A percentile compares a stretch with the other conserved stretches of the same genome.
These are phyloP conservation scores for Entomyzon cyanotis DNA, from an alignment of 2,113 vertebrate genomes.

Conservation along the genomic window DNA sequence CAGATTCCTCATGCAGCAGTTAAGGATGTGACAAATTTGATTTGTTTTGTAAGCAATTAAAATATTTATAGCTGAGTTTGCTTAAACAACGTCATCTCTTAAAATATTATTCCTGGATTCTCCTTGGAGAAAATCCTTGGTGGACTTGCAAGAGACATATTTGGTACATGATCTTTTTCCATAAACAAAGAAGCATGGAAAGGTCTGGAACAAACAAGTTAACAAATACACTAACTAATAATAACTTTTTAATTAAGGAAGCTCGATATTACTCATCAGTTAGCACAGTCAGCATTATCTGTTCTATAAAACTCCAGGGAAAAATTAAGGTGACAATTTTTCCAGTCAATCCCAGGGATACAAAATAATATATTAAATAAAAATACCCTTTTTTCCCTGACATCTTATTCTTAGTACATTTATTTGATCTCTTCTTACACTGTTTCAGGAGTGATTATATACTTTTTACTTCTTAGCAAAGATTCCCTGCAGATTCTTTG, in stretches of 20 bases:
- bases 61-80: slow-evolving; percentile 33
- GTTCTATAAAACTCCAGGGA: neutral
- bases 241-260: neutral
- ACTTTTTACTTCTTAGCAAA: neutral
- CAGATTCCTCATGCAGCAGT: slow-evolving; percentile 17
- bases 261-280: neutral
- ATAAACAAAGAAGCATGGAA: neutral
- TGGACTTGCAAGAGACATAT: neutral
- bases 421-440: neutral
- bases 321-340: neutral
- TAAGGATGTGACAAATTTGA: neutral
- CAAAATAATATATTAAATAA: neutral
- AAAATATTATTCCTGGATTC: slow-evolving; percentile 35
- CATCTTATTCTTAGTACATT: neutral
- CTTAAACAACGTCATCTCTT: neutral
- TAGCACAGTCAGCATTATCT: neutral
- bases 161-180: slow-evolving; percentile 16
- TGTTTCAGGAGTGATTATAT: neutral
- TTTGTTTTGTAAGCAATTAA: slow-evolving; percentile 5
- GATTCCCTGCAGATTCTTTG: neutral
- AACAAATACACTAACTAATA: neutral
- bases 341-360: neutral
- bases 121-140: slow-evolving; percentile 8
- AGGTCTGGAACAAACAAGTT: neutral
- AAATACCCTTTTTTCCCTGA: neutral